A percentile compares a stretch with the other conserved stretches of the same genome.
These are phyloP conservation scores for Chaetops frenatus DNA, from an alignment of 2,113 vertebrate genomes.

Conservation along the genomic window DNA sequence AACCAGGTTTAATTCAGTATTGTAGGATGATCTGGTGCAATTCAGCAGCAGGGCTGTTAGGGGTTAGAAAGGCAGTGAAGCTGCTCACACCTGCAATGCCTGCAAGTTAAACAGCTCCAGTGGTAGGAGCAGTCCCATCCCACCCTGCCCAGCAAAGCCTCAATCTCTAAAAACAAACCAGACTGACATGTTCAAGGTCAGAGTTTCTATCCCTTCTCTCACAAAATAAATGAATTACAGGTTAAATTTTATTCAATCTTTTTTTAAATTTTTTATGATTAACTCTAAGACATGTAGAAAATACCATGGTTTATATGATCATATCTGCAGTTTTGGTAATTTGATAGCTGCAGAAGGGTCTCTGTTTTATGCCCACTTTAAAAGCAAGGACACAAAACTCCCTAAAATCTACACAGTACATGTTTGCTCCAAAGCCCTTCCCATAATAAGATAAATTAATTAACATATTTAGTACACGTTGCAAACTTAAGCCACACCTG, in stretches of 20 bases:
- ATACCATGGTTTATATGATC: rapidly evolving
- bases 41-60: background rate
- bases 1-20: background rate
- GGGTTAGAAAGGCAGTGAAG: background rate
- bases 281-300: background rate
- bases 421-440: background rate
- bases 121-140: background rate
- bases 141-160: background rate
- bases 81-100: background rate
- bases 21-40: background rate
- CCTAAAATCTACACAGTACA: rapidly evolving
- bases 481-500: background rate
- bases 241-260: background rate
- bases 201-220: background rate
- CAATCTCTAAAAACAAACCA: background rate
- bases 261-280: background rate
- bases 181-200: background rate
- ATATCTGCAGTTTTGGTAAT: background rate
- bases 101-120: background rate
- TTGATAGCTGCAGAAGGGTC: background rate
- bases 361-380: background rate
- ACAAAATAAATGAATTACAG: background rate
- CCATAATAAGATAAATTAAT: background rate
- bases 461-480: background rate
- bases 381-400: background rate